Percentiles rank a stretch among this genome's conserved stretches.
phyloP scores from a whole-genome alignment of 2,888 invertebrate genomes.

The Phyto melanocephala region DNA sequence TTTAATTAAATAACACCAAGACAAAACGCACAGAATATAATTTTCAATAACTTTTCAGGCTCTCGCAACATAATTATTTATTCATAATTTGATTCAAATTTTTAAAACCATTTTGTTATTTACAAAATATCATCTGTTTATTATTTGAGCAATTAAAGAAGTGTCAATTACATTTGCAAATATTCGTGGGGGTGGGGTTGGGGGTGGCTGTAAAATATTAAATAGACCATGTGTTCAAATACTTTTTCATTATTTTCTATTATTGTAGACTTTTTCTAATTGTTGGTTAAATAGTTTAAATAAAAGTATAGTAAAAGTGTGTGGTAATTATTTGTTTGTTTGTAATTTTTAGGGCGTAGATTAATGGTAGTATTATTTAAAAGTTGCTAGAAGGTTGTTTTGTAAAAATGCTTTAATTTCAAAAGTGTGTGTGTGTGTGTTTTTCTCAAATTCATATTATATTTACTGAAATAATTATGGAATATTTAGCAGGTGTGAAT shows the following conservation, averaged over 20 bases:
- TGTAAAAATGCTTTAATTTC: not conserved
- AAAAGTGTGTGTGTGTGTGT: not conserved
- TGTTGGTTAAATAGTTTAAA: not conserved
- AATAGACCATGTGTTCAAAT: constrained; percentile 3
- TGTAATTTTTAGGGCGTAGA: constrained; percentile 5
- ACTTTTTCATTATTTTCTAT: not conserved
- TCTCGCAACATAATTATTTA: no score
- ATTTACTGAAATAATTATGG: constrained; percentile 60
- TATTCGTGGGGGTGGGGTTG: no score
- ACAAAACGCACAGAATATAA: no score
- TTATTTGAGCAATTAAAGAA: constrained; percentile 35
- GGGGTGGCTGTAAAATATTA: constrained; percentile 30
- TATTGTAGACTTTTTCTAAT: not conserved
- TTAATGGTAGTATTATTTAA: no score
- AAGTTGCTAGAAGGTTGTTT: not conserved
- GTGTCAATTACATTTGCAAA: constrained; percentile 38
- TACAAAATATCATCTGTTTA: no score
- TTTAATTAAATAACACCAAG: no score
- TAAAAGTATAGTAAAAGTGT: not conserved
- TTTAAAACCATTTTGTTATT: no score
- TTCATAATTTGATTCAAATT: no score
- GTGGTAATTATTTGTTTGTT: not conserved
- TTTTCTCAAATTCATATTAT: not conserved
- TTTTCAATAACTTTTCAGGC: no score
- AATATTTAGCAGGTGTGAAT: constrained; percentile 67